Conservation (phyloP, 1,140 invertebrate genomes). For the Agrilus planipennis region DNA sequence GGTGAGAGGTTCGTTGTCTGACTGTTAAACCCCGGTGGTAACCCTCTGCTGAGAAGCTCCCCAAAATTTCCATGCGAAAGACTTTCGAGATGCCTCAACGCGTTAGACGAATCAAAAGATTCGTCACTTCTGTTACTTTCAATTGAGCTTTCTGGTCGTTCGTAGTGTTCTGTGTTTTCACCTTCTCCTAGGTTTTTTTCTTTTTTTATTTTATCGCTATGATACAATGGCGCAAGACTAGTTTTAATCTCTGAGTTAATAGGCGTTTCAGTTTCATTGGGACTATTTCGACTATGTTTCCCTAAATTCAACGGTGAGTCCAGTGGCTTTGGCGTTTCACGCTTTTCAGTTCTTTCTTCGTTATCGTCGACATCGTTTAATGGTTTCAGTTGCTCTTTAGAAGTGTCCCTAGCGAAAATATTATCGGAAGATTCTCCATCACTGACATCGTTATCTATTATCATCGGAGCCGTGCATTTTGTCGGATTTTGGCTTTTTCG, state of each 20-base stretch:
- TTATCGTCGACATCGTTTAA: conserved; percentile 13
- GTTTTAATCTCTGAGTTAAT: conserved; percentile 28
- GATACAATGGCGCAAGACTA: conserved; percentile 30
- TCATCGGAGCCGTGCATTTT: conserved; percentile 54
- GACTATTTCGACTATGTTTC: conserved; percentile 29
- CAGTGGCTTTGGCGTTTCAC: conserved; percentile 16
- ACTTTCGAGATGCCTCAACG: conserved; percentile 65
- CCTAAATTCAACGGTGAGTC: conserved; percentile 21
- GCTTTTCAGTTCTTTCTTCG: conserved; percentile 15
- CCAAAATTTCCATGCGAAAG: conserved; percentile 67
- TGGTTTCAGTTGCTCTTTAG: conserved; percentile 14
- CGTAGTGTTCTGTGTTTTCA: conserved; percentile 33
- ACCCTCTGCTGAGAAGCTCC: conserved; percentile 34
- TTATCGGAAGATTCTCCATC: conserved; percentile 51
- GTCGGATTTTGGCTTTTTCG: conserved; percentile 88
- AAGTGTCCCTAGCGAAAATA: conserved; percentile 9
- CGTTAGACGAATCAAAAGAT: conserved; percentile 53
- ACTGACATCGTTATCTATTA: conserved; percentile 35
- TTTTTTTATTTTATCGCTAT: conserved; percentile 30
- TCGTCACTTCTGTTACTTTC: conserved; percentile 47
- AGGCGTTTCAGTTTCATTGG: conserved; percentile 29
- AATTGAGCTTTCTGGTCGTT: conserved; percentile 40
- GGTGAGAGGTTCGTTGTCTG: conserved; percentile 29
- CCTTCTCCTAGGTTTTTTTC: conserved; percentile 25
- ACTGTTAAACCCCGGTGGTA: conserved; percentile 26